phyloP scores from a whole-genome alignment of 64 coral and sea anemone species.

The Acropora tenuis region DNA sequence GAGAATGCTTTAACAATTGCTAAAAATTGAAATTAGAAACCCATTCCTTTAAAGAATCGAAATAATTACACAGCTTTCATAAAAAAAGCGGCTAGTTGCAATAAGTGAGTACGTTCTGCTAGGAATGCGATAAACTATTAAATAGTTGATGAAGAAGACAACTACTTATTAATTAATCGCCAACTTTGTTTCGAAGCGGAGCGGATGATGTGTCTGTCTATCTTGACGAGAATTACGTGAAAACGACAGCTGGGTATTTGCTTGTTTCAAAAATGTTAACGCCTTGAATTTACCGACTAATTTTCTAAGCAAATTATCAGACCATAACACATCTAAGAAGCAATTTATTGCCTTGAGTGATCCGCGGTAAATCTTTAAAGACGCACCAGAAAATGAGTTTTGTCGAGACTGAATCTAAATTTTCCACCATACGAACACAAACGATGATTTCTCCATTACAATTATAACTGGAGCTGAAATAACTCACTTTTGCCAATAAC shows the following conservation, averaged over 20 bases:
- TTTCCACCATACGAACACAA: background rate
- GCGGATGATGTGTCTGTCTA: slow-evolving; percentile 26
- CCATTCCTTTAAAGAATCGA: slow-evolving; percentile 27
- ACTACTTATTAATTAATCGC: background rate
- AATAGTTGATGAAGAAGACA: slow-evolving; percentile 31
- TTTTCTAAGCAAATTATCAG: slow-evolving; percentile 44
- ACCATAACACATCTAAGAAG: background rate
- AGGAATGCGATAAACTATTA: slow-evolving; percentile 34
- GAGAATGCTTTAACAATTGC: background rate
- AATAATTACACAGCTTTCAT: slow-evolving; percentile 17
- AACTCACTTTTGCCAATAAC: slow-evolving; percentile 14
- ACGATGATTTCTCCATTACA: background rate
- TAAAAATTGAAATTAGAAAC: slow-evolving; percentile 20
- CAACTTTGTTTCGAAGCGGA: background rate
- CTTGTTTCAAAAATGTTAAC: background rate
- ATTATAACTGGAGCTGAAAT: background rate
- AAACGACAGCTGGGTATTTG: background rate
- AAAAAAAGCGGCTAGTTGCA: slow-evolving; percentile 44
- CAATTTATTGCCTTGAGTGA: slow-evolving; percentile 8
- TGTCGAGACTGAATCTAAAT: background rate
- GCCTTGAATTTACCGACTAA: slow-evolving; percentile 34
- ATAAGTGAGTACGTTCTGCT: background rate
- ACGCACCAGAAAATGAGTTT: background rate
- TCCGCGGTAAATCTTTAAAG: slow-evolving; percentile 31
- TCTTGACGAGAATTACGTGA: background rate